Evolutionary conservation across 53 echinoderm and acorn worm genomes (phyloP).

Genomic region (Henricia sp.): DNA sequence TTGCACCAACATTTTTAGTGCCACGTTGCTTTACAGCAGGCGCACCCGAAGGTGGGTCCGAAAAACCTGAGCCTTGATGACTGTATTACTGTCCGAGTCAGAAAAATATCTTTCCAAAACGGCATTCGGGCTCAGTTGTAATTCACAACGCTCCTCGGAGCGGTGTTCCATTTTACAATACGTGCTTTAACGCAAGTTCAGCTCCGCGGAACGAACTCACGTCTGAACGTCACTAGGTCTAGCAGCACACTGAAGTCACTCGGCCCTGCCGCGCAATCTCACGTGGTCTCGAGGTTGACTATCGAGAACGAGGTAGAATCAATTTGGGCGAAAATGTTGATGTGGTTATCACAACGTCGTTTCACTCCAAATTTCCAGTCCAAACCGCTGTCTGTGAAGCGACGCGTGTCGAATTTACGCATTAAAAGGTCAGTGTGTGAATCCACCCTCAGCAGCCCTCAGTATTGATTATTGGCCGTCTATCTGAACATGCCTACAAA

Average conservation of each 20-base stretch:
- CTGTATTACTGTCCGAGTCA: neutral
- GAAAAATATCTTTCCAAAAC: neutral
- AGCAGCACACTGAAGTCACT: conserved; percentile 24
- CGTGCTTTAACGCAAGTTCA: neutral
- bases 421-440: too few relatives aligned
- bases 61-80: neutral
- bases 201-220: neutral
- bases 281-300: conserved; percentile 34
- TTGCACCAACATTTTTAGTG: neutral
- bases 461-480: too few relatives aligned
- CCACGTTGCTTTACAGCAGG: neutral
- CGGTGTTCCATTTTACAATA: neutral
- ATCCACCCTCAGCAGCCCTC: too few relatives aligned
- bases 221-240: conserved; percentile 33
- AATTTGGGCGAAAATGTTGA: too few relatives aligned
- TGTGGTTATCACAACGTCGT: too few relatives aligned
- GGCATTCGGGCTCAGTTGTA: neutral
- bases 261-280: conserved; percentile 12
- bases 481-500: too few relatives aligned
- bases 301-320: conserved; percentile 19
- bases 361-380: too few relatives aligned
- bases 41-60: neutral
- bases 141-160: neutral
- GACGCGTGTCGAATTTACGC: too few relatives aligned
- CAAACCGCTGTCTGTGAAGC: too few relatives aligned